Evolutionary conservation across 1,140 invertebrate genomes (phyloP), one percentile per base, ranked within the genome.

Genomic region (Littorina saxatilis): DNA sequence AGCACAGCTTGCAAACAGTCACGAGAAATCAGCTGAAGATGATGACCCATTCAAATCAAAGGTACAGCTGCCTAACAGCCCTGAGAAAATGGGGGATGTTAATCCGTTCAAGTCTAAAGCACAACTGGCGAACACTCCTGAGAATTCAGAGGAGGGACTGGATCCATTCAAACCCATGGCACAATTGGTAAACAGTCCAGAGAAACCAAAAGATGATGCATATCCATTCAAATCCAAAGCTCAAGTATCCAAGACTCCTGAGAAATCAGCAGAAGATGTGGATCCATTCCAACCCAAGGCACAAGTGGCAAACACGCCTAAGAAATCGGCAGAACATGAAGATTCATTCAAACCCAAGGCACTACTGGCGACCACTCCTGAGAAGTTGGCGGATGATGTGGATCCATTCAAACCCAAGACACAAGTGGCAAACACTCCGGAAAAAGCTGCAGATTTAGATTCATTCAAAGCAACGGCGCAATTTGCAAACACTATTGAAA

Each of bases 31-130:
- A n/a, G 11, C 11, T 40, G 68, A 40, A 7, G 13, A 39, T 5
- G 15, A 17, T 43, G 68, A 72, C 13, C 37, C 68, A 39, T 72
- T 72, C 68, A 72, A 72, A 20, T 37, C 68, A 23, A 72, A 72
- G 35, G 17, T 32, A 23, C 15, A 72, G 15, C 37, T 72, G 13
- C 35, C 68, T 7, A 72, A 43, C 15, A 32, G 35, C 7, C 68
- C 68, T 23, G 37, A 7, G 2, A 72, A 72, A 72, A 29, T 32
- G 35, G 39, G n/a, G 27, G 11, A 3, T 5, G 68, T 29, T 11
- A 43, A 73, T 39, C 40, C 70, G n/a, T 73, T 73, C 43, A 73
- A 73, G n/a, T 43, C 70, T 29, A 73, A 73, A 11, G 35, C 43
- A 32, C 40, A 73, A 20, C 40, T 73, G 23, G 40, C 40, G 11